Conservation (phyloP, 2,113 vertebrate species). For the Gracilinanus agilis region DNA sequence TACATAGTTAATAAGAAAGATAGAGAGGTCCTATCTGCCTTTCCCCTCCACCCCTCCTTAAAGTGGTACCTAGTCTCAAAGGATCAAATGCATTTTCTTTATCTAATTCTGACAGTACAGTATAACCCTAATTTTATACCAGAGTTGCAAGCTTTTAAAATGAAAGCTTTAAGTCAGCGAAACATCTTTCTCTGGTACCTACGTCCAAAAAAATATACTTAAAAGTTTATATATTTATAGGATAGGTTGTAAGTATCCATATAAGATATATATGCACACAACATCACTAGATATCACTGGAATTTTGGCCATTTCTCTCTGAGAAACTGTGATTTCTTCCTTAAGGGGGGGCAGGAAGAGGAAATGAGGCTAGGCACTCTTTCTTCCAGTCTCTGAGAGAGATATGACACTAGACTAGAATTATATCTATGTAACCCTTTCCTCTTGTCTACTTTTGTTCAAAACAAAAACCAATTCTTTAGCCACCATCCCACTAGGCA, state of each 20-base stretch:
- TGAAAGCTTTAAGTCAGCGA: neutral
- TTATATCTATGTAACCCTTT: neutral
- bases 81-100: neutral
- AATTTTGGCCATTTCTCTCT: neutral
- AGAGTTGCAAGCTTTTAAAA: neutral
- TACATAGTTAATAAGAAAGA: neutral
- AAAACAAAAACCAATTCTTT: neutral
- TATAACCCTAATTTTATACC: neutral
- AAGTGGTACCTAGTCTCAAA: neutral
- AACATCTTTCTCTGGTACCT: neutral
- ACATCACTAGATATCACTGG: neutral
- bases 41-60: neutral
- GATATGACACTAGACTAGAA: neutral
- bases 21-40: neutral
- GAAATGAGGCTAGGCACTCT: neutral
- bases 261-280: neutral
- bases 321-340: neutral
- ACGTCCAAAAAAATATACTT: neutral
- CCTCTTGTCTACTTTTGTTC: neutral
- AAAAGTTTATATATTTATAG: conserved; percentile 20
- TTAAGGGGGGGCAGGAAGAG: neutral
- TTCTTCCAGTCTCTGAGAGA: neutral
- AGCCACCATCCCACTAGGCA: neutral
- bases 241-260: neutral
- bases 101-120: neutral